A percentile compares a stretch with the other conserved stretches of the same genome.
Evolutionary conservation across 2,113 vertebrate genomes (phyloP).

Genomic region (Cariama cristata): DNA sequence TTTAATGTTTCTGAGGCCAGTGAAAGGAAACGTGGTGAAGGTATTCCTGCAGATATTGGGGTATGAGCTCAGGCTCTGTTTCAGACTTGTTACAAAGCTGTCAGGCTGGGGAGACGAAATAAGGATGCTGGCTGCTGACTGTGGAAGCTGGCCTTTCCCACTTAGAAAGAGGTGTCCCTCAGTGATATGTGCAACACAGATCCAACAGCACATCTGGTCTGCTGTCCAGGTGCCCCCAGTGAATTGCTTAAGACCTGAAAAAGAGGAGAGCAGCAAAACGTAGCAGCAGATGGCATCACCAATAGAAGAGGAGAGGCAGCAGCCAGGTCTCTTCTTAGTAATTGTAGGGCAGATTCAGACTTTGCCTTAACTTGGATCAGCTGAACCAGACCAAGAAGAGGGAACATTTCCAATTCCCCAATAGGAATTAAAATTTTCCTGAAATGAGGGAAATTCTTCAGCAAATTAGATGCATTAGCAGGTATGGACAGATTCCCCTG

Average conservation of each 20-base stretch:
- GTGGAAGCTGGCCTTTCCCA: neutral
- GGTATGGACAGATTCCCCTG: neutral
- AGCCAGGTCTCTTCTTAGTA: neutral
- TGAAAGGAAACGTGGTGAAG: neutral
- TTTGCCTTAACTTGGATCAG: neutral
- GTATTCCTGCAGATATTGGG: neutral
- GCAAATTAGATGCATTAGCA: neutral
- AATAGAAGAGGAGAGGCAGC: neutral
- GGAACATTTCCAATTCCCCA: neutral
- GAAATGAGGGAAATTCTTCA: neutral
- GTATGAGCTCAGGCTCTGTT: neutral
- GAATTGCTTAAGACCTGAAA: neutral
- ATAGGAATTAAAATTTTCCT: neutral
- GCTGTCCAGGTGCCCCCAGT: neutral
- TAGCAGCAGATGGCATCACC: neutral
- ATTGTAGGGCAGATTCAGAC: neutral
- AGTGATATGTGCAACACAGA: rapidly evolving
- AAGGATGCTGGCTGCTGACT: neutral
- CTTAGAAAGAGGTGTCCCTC: neutral
- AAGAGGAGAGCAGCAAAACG: neutral
- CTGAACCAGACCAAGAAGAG: neutral
- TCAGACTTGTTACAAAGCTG: neutral
- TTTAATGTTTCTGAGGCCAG: neutral
- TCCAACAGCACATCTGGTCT: neutral
- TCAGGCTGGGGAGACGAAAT: neutral